Evolutionary conservation across 2,888 invertebrate genomes (phyloP).

Genomic region (Amiota communis): DNA sequence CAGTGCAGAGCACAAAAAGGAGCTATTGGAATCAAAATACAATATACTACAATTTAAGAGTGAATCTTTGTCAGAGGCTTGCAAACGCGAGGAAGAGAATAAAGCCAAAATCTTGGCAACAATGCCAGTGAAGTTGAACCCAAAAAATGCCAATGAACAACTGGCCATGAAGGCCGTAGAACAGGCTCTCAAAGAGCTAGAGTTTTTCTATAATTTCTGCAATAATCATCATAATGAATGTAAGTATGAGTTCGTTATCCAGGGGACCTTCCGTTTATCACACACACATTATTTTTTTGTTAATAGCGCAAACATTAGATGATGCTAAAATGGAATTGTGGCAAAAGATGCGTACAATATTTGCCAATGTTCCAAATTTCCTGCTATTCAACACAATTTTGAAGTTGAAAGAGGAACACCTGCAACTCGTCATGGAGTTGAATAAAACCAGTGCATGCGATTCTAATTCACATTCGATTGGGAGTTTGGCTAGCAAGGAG

Average conservation of each 20-base stretch:
- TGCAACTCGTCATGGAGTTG: constrained; percentile 64
- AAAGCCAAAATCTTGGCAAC: constrained; percentile 56
- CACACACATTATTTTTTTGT: background rate
- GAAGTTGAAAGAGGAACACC: constrained; percentile 67
- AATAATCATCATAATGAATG: constrained; percentile 47
- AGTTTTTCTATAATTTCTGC: constrained; percentile 62
- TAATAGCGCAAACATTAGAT: constrained; percentile 37
- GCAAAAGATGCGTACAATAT: constrained; percentile 64
- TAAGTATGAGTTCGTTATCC: constrained; percentile 31
- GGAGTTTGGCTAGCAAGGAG: constrained; percentile 41
- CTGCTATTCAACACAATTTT: constrained; percentile 66
- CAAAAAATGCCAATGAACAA: constrained; percentile 63
- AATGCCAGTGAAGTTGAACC: constrained; percentile 66
- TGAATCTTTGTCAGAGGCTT: constrained; percentile 51
- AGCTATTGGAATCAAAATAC: constrained; percentile 54
- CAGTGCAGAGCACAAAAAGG: constrained; percentile 57
- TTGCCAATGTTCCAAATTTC: constrained; percentile 66
- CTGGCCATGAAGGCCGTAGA: constrained; percentile 58
- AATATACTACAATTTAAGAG: constrained; percentile 63
- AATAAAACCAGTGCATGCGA: constrained; percentile 49
- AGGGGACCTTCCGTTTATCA: too few species aligned
- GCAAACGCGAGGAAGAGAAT: constrained; percentile 56
- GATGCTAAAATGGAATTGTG: constrained; percentile 65
- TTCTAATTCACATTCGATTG: constrained; percentile 29
- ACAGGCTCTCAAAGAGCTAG: constrained; percentile 62